A percentile compares a stretch with the other conserved stretches of the same genome.
phyloP scores from a whole-genome alignment of 2,888 invertebrate genomes.

The Allacma fusca region DNA sequence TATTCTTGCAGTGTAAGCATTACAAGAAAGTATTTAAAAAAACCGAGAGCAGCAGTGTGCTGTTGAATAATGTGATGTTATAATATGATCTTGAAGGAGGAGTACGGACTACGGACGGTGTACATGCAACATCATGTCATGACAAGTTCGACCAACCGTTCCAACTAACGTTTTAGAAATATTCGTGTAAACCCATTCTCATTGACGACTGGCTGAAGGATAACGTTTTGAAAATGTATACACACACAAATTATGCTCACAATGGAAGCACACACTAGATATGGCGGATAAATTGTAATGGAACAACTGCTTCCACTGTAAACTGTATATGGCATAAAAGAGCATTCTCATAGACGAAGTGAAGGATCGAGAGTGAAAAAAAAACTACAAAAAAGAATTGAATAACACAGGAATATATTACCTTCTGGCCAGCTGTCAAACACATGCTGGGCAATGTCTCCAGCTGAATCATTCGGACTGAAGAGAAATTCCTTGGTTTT shows the following conservation, averaged over 20 bases:
- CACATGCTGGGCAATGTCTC: slow-evolving; percentile 98
- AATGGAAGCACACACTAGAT: too few species aligned
- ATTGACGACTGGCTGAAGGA: background rate
- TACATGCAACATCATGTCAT: background rate
- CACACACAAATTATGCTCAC: too few species aligned
- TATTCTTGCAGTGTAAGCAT: background rate
- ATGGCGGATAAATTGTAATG: background rate
- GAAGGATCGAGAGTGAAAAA: background rate
- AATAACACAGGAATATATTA: slow-evolving; percentile 65
- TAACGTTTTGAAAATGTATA: too few species aligned
- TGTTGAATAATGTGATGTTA: background rate
- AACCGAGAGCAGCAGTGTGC: too few species aligned
- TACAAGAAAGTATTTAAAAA: too few species aligned
- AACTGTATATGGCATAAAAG: background rate
- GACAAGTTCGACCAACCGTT: background rate
- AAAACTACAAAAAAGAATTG: background rate
- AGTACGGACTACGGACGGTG: background rate
- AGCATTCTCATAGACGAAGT: background rate
- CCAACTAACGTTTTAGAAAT: background rate
- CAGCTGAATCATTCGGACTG: slow-evolving; percentile 95
- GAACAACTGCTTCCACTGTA: background rate
- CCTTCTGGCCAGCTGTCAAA: slow-evolving; percentile 99
- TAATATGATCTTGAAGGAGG: background rate
- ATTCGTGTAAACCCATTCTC: background rate
- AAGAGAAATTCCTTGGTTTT: slow-evolving; percentile 99